Percentiles rank a stretch among this genome's conserved stretches.
These are phyloP conservation scores for Cyprinodon diabolis DNA, from an alignment of 2,797 vertebrate species.

Conservation along the genomic window DNA sequence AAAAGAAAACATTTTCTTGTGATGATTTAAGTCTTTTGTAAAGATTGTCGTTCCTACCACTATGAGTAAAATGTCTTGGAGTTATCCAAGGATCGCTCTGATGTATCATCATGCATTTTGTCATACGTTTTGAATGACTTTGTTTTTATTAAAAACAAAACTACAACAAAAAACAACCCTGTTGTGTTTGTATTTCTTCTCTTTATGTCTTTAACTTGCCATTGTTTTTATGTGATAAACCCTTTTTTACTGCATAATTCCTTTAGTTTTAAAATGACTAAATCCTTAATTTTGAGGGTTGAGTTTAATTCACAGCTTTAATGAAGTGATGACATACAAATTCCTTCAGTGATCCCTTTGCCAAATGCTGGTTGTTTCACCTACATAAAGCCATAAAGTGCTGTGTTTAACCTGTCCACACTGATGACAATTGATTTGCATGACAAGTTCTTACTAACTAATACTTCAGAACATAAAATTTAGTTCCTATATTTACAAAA, in stretches of 20 bases:
- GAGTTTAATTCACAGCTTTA: background rate
- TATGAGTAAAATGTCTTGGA: slow-evolving; percentile 14
- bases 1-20: background rate
- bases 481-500: too few relatives aligned
- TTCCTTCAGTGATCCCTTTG: background rate
- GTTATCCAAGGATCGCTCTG: slow-evolving; percentile 8
- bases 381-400: background rate
- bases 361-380: background rate
- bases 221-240: too few relatives aligned
- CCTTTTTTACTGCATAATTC: background rate
- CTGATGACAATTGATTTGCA: background rate
- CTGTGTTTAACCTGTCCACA: background rate
- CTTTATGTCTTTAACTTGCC: background rate
- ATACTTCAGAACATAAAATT: too few relatives aligned
- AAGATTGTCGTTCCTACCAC: slow-evolving; percentile 3
- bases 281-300: background rate
- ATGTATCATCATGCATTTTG: slow-evolving; percentile 11
- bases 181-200: background rate
- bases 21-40: slow-evolving; percentile 18
- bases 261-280: background rate
- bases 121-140: background rate
- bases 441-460: background rate
- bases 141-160: slow-evolving; percentile 8
- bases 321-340: background rate
- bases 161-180: background rate